A percentile compares a stretch with the other conserved stretches of the same genome.
Evolutionary conservation across 2,797 vertebrate species (phyloP).

Genomic region (Otus scops): DNA sequence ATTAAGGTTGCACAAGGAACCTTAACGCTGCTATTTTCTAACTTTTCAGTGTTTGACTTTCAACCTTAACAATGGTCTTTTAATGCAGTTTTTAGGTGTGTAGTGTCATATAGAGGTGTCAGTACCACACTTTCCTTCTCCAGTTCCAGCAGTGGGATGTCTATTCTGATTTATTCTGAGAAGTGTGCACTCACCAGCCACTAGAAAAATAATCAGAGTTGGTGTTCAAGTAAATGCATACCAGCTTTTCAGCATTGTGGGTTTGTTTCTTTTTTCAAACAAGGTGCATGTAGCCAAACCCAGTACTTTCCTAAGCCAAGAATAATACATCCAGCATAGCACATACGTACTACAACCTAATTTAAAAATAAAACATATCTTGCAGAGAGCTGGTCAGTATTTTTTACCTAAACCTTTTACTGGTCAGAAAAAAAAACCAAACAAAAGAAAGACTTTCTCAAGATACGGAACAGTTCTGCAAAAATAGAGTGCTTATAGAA

Average conservation of each 20-base stretch:
- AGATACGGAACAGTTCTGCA: not conserved
- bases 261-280: not conserved
- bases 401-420: not conserved
- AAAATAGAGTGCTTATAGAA: not conserved
- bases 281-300: not conserved
- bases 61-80: not conserved
- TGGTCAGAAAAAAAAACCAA: not conserved
- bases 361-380: not conserved
- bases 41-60: not conserved
- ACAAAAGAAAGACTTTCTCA: not conserved
- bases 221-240: not conserved
- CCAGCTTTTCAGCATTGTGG: not conserved
- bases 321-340: not conserved
- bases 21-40: not conserved
- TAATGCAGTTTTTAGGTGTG: not conserved
- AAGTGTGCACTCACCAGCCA: not conserved
- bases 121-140: not conserved
- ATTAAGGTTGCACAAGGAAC: not conserved
- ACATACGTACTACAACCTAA: not conserved
- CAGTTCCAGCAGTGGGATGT: not conserved
- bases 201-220: not conserved
- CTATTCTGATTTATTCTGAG: not conserved
- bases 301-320: not conserved
- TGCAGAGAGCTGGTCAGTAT: not conserved
- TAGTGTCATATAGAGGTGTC: not conserved